Conservation (phyloP, 2,113 vertebrate genomes). For the Brienomyrus longianalis region DNA sequence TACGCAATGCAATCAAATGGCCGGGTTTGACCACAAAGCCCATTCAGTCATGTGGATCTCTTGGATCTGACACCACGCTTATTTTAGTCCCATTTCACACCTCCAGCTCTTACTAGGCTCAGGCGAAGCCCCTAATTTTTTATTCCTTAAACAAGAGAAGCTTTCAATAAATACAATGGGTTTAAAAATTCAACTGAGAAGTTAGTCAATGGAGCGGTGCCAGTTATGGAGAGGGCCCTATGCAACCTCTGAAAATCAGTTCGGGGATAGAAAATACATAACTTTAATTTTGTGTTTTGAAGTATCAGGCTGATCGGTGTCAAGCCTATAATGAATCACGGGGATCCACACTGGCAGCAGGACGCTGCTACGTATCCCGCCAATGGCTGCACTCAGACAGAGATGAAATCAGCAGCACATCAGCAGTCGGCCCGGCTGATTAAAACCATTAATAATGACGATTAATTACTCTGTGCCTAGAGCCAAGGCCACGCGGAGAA, state of each 20-base stretch:
- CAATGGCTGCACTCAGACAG: neutral
- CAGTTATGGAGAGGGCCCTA: neutral
- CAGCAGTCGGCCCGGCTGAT: neutral
- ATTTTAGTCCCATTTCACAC: neutral
- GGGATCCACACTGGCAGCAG: neutral
- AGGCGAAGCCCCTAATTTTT: neutral
- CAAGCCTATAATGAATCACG: neutral
- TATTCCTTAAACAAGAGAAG: neutral
- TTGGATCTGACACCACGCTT: neutral
- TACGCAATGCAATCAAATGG: neutral
- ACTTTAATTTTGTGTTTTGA: no score
- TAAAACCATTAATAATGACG: neutral
- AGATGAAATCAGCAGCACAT: neutral
- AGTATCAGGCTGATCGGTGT: neutral
- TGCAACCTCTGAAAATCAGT: no score
- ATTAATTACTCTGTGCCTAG: neutral
- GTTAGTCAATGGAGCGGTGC: neutral
- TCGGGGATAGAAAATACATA: no score
- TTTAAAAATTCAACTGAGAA: neutral
- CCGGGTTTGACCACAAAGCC: neutral
- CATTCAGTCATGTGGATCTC: neutral
- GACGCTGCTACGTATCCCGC: neutral
- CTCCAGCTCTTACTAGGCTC: neutral
- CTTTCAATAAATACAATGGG: neutral
- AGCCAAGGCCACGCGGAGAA: neutral